A percentile compares a stretch with the other conserved stretches of the same genome.
Conservation (phyloP, 2,797 vertebrate genomes). For the Sebastes wilsoni region DNA sequence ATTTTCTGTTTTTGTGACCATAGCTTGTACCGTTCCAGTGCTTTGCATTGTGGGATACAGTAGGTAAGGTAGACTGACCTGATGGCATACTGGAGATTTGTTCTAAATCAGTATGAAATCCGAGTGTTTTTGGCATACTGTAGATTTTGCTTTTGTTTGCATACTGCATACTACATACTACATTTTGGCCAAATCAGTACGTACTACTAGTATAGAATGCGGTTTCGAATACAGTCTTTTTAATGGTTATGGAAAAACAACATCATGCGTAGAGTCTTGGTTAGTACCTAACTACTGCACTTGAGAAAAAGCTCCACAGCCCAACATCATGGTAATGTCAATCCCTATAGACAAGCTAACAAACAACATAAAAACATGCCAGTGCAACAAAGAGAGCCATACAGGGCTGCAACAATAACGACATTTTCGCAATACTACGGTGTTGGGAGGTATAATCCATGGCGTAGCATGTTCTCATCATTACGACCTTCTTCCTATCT, state of each 20-base stretch:
- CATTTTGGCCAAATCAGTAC: too few relatives aligned
- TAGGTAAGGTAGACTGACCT: too few relatives aligned
- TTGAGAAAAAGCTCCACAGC: background rate
- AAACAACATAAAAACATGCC: background rate
- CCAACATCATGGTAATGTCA: background rate
- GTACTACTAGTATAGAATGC: too few relatives aligned
- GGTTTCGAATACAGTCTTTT: background rate
- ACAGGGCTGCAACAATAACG: background rate
- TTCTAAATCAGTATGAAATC: too few relatives aligned
- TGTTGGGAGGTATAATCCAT: background rate
- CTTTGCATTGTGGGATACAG: too few relatives aligned
- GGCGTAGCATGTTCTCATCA: background rate
- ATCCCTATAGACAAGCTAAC: background rate
- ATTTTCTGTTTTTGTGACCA: too few relatives aligned
- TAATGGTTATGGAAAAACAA: background rate
- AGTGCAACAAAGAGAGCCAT: background rate
- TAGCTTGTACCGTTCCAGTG: too few relatives aligned
- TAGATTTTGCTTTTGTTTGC: too few relatives aligned
- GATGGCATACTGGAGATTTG: too few relatives aligned
- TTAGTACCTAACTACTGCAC: background rate
- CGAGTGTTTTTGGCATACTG: too few relatives aligned
- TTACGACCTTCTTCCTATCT: background rate
- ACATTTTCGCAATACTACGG: background rate
- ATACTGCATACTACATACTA: too few relatives aligned
- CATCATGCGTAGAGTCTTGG: background rate